Percentiles rank a stretch among this genome's conserved stretches.
phyloP scores from a whole-genome alignment of 2,113 vertebrate species.

The Varanus komodoensis region DNA sequence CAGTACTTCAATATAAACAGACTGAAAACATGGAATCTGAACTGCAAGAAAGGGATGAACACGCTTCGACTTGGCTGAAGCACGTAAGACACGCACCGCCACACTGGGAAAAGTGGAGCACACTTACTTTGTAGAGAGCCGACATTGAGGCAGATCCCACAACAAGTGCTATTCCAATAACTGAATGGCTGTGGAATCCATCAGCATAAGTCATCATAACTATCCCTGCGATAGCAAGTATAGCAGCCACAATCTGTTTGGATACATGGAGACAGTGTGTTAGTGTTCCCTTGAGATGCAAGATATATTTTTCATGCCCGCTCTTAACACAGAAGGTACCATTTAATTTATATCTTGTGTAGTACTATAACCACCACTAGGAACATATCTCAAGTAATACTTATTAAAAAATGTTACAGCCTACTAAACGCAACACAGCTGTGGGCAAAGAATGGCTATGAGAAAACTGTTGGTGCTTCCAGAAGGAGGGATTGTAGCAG shows the following conservation, averaged over 20 bases:
- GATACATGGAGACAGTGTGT: constrained; percentile 58
- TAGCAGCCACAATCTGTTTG: constrained; percentile 93
- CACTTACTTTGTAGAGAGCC: constrained; percentile 94
- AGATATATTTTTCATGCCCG: neutral
- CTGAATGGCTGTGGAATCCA: constrained; percentile 96
- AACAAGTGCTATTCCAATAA: constrained; percentile 94
- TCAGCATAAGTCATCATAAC: constrained; percentile 98
- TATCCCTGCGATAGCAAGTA: constrained; percentile 96
- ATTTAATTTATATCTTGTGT: neutral
- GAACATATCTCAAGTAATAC: neutral
- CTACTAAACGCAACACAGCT: neutral
- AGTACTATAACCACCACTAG: neutral
- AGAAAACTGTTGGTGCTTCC: neutral
- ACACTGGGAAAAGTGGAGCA: neutral
- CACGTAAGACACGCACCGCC: rapidly evolving
- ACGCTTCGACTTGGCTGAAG: neutral
- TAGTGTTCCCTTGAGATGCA: neutral
- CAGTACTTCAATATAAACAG: neutral
- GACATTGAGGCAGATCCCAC: constrained; percentile 95
- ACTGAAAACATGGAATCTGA: neutral
- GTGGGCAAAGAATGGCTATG: constrained; percentile 12
- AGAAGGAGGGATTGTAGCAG: too few relatives aligned
- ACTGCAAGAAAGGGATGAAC: neutral
- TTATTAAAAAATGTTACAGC: neutral
- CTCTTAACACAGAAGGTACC: neutral